A percentile compares a stretch with the other conserved stretches of the same genome.
Evolutionary conservation across 2,113 vertebrate species (phyloP).

Genomic region (Oreochromis aureus): DNA sequence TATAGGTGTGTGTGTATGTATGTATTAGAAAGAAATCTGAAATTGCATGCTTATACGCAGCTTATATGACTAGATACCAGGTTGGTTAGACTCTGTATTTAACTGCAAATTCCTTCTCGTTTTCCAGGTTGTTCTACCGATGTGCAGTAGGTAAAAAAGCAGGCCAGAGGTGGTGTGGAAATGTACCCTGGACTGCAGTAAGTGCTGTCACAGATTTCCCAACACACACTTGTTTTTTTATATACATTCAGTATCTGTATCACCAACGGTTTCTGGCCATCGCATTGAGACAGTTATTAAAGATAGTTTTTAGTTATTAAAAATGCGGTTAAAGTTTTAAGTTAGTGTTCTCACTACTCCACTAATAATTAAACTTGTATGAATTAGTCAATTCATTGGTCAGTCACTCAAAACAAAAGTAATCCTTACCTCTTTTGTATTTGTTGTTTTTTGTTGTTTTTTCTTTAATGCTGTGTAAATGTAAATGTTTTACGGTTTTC

Average conservation of each 20-base stretch:
- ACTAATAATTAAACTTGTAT: background rate
- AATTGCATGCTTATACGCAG: background rate
- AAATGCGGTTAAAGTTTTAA: background rate
- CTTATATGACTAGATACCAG: background rate
- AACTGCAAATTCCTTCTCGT: background rate
- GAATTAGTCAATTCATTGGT: background rate
- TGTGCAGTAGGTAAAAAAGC: conserved; percentile 76
- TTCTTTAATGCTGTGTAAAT: background rate
- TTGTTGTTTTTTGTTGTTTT: background rate
- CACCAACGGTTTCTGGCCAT: background rate
- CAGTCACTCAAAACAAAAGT: background rate
- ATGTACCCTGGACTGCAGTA: conserved; percentile 79
- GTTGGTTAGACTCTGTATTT: background rate
- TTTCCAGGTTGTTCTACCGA: conserved; percentile 83
- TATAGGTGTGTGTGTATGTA: conserved; percentile 61
- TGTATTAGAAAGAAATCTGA: background rate
- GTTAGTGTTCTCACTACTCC: background rate
- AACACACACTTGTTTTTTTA: background rate
- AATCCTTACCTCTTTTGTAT: background rate
- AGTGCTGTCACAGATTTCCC: background rate
- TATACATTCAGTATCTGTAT: background rate
- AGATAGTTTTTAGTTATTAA: background rate
- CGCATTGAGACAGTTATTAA: background rate
- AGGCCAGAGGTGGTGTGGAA: conserved; percentile 86
- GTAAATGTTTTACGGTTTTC: background rate